Evolutionary conservation across 2,113 vertebrate genomes (phyloP), one percentile per base, ranked within the genome.

Genomic region (Poecile atricapillus): DNA sequence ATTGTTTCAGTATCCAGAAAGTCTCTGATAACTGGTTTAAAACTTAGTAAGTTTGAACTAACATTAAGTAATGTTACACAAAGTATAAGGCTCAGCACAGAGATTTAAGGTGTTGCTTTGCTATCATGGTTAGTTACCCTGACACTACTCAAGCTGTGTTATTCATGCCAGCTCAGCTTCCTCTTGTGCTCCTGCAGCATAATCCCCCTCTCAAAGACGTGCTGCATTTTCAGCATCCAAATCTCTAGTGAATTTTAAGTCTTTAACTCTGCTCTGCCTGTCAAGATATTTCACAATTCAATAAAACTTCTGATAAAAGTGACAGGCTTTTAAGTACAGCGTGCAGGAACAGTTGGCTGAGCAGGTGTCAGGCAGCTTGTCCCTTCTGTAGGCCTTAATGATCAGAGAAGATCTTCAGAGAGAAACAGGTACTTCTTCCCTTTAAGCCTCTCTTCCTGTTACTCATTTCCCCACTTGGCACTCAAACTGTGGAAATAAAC

Each of bases 391-490:
- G 33, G 56, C 55, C 73, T 85, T 65, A 74, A 59, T 8, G 27
- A 77, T 50, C n/a, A 70, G 53, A 8, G 63, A 82, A 65, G 39
- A 69, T 69, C 46, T 73, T 91, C 70, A 4, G 27, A 91, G 37
- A 90, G 71, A 86, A 94, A 70, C 17, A 92, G 64, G 87, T 90
- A 68, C 14, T 89, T 77, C 82, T 88, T 90, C 75, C 59, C 44
- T 92, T 85, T 47, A 55, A 73, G 56, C 71, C 28, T 85, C 50
- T 95, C 75, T 95, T 94, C 90, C 94, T 1, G 0, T 94, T 94
- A 95, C 75, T 95, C 82, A 94, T 81, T 95, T 95, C 88, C 85
- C 87, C 37, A 71, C 35, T 86, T 94, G 82, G 90, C 85, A 80
- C 39, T 53, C 62, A 65, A 53, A 77, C 75, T 67, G 63, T 74